Evolutionary conservation across 1,140 invertebrate species (phyloP), one percentile per base, ranked within the genome.

Genomic region (Lucilia sericata): DNA sequence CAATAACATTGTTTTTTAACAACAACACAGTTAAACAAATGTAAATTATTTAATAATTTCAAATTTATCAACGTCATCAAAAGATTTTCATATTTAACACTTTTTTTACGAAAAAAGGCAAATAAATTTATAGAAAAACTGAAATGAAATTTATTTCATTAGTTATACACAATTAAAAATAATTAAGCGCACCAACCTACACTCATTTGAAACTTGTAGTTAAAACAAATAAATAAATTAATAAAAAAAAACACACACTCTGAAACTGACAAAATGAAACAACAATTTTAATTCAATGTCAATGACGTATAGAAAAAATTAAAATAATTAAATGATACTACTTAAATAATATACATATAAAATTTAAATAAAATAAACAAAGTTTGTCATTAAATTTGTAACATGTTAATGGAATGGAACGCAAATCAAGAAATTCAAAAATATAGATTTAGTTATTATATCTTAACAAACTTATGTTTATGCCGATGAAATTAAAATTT

Each of bases 241-340:
- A 17, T 17, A 10, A 60, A 60, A 60, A 60, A 60, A 60, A 60
- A n/a, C 10, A 60, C 2, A 14, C 14, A 60, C 7, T 5, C n/a
- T 30, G 25, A 60, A 60, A 17, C 55, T 60, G 13, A 21, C 65
- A 25, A 21, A 70, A 70, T 70, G 8, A 70, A 70, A 70, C 65
- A 70, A 70, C 65, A 70, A 21, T 70, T 70, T n/a, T 19, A 70
- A 70, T 70, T 70, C 65, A 70, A 70, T 70, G 65, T 70, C 65
- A 70, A 70, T 70, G 65, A 25, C 65, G 55, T 60, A n/a, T 60
- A 17, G 14, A 60, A 60, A 60, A 14, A 60, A 60, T 14, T 60
- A 5, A 17, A 60, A 60, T n/a, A 10, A n/a, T 42, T 0, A 3
- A 42, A 42, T 42, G 5, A 42, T 42, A 42, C 42, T 42, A 42